Evolutionary conservation across 2,888 invertebrate species (phyloP), one percentile per base, ranked within the genome.

Genomic region (Lysandra coridon): DNA sequence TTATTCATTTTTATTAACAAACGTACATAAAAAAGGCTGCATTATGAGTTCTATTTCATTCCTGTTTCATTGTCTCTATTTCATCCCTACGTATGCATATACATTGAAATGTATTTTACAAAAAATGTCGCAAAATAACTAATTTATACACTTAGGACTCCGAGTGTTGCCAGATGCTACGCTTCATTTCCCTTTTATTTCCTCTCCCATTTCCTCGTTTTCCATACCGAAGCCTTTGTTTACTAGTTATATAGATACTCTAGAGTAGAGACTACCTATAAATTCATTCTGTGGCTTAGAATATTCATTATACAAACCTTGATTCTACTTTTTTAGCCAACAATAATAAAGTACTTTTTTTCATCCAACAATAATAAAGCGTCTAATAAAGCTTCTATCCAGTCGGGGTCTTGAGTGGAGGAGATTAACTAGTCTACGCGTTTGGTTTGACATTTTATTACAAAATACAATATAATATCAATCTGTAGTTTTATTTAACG

Each of bases 111-210:
- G 30, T 64, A 12, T 64, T 62, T 23, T 7, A 62, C 62, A 62
- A 64, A 23, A 62, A 62, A 69, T 14, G 33, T 69, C 33, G 69
- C 69, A 69, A 69, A 69, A 69, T 33, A 69, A 69, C 33, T 69
- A 69, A 69, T 33, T 69, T 69, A 69, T 69, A 69, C 69, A 14
- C 33, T 69, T 17, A 69, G 33, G 69, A 69, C 33, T 69, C 12
- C 17, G 14, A 69, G 33, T 69, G 69, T 37, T 69, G 33, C 33
- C 69, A 69, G 69, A 69, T 69, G 69, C 69, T 69, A 69, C 69
- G 69, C 69, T 69, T 76, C 53, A 76, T 76, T 53, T 76, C 76
- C 76, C 53, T 17, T 76, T 33, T 53, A 76, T 76, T 76, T 53
- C 76, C 76, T 53, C 33, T 17, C 12, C 76, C 33, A 33, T 57